phyloP scores from a whole-genome alignment of 1,140 invertebrate species.

The Tetragnatha versicolor region DNA sequence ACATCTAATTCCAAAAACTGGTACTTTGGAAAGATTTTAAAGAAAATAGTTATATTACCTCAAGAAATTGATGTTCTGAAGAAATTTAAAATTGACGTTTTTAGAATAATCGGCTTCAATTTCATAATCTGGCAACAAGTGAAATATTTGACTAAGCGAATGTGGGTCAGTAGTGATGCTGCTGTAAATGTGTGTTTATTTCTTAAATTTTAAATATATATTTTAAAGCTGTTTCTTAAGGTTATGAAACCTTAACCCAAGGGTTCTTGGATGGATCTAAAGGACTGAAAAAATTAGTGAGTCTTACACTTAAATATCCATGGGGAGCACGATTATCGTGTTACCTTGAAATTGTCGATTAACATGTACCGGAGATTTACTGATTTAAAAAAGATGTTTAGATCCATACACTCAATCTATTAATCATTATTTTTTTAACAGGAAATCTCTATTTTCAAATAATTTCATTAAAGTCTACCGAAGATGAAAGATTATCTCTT shows the following conservation, averaged over 20 bases:
- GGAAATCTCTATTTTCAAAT: too few relatives aligned
- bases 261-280: not conserved
- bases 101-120: not conserved
- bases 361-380: conserved; percentile 4
- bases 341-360: conserved; percentile 29
- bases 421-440: too few relatives aligned
- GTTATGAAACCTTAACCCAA: not conserved
- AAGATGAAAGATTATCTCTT: too few relatives aligned
- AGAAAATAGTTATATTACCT: too few relatives aligned
- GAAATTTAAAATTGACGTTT: not conserved
- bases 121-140: conserved; percentile 33
- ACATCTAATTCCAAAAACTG: too few relatives aligned
- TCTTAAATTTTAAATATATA: not conserved
- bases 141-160: conserved; percentile 4
- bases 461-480: too few relatives aligned
- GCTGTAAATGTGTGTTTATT: conserved; percentile 18
- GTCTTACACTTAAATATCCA: not conserved
- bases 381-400: too few relatives aligned
- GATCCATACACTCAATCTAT: too few relatives aligned
- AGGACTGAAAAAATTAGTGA: not conserved
- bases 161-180: conserved; percentile 34
- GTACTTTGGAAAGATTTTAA: too few relatives aligned
- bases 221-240: not conserved
- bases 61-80: not conserved
- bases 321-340: conserved; percentile 6